A percentile compares a stretch with the other conserved stretches of the same genome.
These are phyloP conservation scores for Phyllostomus hastatus DNA, from an alignment of 2,113 vertebrate species.

Conservation along the genomic window DNA sequence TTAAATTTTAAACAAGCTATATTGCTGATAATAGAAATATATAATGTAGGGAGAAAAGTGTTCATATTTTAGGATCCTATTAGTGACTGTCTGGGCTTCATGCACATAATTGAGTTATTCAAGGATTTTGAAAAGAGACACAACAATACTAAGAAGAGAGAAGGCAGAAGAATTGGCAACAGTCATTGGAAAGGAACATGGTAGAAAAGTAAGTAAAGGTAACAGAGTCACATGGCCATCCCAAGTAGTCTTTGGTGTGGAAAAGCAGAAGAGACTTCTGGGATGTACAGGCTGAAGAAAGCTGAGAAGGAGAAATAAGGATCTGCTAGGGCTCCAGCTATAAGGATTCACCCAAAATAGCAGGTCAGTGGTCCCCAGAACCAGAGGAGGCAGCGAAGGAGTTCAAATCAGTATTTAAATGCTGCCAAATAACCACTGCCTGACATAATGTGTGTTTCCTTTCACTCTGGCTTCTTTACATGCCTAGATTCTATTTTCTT, in stretches of 20 bases:
- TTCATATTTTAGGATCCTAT: background rate
- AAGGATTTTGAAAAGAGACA: background rate
- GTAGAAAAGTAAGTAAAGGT: background rate
- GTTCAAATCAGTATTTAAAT: background rate
- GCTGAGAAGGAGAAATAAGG: background rate
- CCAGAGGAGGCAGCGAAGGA: background rate
- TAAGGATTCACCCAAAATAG: fast-evolving
- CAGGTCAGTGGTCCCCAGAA: fast-evolving
- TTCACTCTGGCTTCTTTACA: background rate
- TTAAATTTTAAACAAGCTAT: constrained; percentile 13
- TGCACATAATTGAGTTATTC: background rate
- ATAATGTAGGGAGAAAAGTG: background rate
- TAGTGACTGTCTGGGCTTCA: background rate
- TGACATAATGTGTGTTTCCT: fast-evolving
- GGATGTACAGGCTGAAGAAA: background rate
- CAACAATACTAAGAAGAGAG: background rate
- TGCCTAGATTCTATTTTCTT: background rate
- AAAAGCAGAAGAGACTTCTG: background rate
- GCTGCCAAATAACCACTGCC: too few relatives aligned
- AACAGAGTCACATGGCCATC: background rate
- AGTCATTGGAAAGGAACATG: background rate
- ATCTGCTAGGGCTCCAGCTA: fast-evolving
- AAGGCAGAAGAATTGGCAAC: background rate
- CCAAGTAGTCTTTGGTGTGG: background rate
- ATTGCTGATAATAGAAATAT: background rate